Percentiles rank a stretch among this genome's conserved stretches.
These are phyloP conservation scores for Neolamprologus modestus DNA, from an alignment of 2,113 vertebrate genomes.

Conservation along the genomic window DNA sequence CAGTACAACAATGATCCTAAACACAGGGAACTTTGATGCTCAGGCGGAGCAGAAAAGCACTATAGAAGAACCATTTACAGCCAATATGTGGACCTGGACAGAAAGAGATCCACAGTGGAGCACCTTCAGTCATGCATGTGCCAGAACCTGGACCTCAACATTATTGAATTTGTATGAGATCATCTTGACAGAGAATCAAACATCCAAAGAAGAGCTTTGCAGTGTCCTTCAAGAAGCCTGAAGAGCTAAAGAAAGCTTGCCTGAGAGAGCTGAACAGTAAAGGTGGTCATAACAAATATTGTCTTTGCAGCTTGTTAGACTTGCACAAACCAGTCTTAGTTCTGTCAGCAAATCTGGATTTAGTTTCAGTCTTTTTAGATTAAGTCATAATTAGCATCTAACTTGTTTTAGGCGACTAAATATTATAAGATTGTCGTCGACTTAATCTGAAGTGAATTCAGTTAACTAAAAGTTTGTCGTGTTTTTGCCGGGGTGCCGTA, in stretches of 20 bases:
- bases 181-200: neutral
- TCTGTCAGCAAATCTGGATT: neutral
- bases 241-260: neutral
- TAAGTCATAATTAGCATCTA: neutral
- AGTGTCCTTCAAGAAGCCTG: neutral
- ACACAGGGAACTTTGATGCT: neutral
- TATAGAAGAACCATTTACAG: neutral
- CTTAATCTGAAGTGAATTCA: neutral
- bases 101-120: neutral
- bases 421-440: neutral
- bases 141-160: neutral
- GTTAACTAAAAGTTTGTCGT: neutral
- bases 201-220: neutral
- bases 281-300: neutral
- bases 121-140: neutral
- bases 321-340: neutral
- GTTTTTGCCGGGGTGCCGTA: neutral
- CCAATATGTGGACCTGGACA: neutral
- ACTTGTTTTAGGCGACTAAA: neutral
- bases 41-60: neutral
- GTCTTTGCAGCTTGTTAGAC: neutral
- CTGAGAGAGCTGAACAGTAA: neutral
- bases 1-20: neutral
- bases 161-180: neutral
- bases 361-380: neutral